Percentiles rank a stretch among this genome's conserved stretches.
These are phyloP conservation scores for Nycticorax nycticorax DNA, from an alignment of 2,113 vertebrate genomes.

Conservation along the genomic window DNA sequence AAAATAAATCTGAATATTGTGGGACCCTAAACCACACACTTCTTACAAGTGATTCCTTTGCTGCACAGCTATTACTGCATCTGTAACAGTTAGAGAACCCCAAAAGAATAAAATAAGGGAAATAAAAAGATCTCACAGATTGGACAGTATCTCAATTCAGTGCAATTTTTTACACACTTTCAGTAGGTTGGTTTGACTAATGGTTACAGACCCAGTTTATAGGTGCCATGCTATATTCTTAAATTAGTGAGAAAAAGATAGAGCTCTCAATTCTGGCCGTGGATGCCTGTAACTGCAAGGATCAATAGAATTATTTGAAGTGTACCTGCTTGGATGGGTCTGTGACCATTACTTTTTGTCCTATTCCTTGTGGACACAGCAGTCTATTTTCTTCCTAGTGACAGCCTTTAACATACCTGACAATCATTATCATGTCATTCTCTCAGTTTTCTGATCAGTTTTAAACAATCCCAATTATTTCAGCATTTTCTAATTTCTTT, in stretches of 20 bases:
- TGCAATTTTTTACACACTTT: background rate
- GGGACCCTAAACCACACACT: background rate
- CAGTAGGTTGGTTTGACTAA: background rate
- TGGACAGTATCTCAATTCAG: background rate
- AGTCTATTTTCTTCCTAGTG: background rate
- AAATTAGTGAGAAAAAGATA: background rate
- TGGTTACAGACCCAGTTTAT: background rate
- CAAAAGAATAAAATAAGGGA: background rate
- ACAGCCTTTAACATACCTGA: background rate
- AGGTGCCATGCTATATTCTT: background rate
- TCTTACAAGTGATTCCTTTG: background rate
- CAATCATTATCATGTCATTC: background rate
- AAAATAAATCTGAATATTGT: background rate
- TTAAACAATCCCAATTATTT: background rate
- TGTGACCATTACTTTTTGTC: background rate
- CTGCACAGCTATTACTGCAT: background rate
- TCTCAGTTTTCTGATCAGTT: background rate
- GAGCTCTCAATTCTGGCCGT: background rate
- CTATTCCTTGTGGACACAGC: background rate
- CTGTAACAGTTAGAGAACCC: background rate
- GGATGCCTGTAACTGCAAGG: background rate
- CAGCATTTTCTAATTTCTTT: background rate
- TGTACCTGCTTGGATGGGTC: background rate
- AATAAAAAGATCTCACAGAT: background rate
- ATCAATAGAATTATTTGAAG: constrained; percentile 10